Evolutionary conservation across 2,797 vertebrate species (phyloP).

Genomic region (Orestias chungarensis): DNA sequence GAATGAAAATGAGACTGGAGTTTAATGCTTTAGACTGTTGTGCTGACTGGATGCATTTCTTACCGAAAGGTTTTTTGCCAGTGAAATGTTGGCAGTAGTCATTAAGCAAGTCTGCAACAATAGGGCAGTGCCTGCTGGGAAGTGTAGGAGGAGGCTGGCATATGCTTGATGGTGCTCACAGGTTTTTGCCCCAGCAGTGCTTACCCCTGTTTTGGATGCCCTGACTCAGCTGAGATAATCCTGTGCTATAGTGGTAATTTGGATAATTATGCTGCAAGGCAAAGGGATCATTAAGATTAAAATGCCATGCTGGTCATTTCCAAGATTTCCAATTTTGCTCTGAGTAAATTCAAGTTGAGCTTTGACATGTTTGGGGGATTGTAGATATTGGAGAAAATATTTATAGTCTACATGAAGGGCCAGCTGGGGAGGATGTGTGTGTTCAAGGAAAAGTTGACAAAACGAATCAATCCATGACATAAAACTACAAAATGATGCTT

Average conservation of each 20-base stretch:
- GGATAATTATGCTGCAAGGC: conserved; percentile 14
- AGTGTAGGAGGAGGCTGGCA: conserved; percentile 73
- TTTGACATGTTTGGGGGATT: not conserved
- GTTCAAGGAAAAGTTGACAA: not conserved
- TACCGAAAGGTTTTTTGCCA: conserved; percentile 57
- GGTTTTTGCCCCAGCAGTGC: conserved; percentile 44
- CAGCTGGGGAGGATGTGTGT: not conserved
- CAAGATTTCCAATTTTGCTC: not conserved
- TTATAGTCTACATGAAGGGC: not conserved
- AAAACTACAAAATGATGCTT: not conserved
- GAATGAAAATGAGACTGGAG: conserved; percentile 38
- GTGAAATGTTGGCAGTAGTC: conserved; percentile 68
- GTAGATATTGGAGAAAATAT: not conserved
- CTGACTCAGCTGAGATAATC: conserved; percentile 40
- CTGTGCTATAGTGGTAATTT: conserved; percentile 10
- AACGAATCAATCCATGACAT: not conserved
- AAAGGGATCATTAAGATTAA: conserved; percentile 8
- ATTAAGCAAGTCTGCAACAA: conserved; percentile 60
- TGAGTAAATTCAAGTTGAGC: conserved; percentile 1
- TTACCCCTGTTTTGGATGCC: conserved; percentile 45
- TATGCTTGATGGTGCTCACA: conserved; percentile 56
- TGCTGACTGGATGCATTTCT: conserved; percentile 65
- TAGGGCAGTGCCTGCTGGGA: conserved; percentile 74
- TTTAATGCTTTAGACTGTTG: conserved; percentile 69
- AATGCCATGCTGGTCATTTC: conserved; percentile 3